Conservation (phyloP, 2,797 vertebrate species). For the Tapera naevia region DNA sequence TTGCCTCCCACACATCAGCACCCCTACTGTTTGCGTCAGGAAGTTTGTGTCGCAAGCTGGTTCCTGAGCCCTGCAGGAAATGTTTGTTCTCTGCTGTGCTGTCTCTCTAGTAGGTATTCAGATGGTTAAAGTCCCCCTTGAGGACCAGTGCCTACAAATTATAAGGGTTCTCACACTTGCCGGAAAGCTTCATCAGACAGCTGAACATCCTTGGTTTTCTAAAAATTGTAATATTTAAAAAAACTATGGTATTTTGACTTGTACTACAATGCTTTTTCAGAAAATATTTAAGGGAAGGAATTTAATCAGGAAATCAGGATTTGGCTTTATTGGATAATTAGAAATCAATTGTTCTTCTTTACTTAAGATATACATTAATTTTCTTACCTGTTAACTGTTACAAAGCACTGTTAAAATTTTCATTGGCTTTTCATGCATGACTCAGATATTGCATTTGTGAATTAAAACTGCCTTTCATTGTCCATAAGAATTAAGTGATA, state of each 20-base stretch:
- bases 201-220: neutral
- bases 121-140: neutral
- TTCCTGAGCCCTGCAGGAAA: neutral
- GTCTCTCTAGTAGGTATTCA: neutral
- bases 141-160: neutral
- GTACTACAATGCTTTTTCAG: neutral
- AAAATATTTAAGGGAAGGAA: neutral
- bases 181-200: neutral
- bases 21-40: neutral
- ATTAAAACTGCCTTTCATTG: neutral
- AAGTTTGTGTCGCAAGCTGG: neutral
- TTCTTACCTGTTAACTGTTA: neutral
- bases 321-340: neutral
- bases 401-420: neutral
- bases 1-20: neutral
- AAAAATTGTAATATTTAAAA: neutral
- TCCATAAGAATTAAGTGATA: neutral
- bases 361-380: neutral
- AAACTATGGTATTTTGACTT: neutral
- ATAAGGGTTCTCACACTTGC: neutral
- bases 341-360: rapidly evolving
- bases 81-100: no score
- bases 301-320: neutral
- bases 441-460: neutral
- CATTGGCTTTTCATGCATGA: neutral